A percentile compares a stretch with the other conserved stretches of the same genome.
Evolutionary conservation across 2,888 invertebrate genomes (phyloP).

Genomic region (Hemithea aestivaria): DNA sequence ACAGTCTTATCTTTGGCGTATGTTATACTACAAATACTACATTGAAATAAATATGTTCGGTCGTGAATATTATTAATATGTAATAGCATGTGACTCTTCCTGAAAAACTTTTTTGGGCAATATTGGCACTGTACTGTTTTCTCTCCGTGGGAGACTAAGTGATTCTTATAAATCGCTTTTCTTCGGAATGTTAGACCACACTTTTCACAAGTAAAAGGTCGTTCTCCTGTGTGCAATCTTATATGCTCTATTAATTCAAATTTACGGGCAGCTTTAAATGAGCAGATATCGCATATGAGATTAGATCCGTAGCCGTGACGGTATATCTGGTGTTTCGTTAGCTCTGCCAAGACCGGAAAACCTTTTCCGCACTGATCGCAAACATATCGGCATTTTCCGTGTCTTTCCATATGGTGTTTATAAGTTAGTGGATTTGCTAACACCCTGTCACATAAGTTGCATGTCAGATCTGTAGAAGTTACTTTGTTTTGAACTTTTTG

Average conservation of each 20-base stretch:
- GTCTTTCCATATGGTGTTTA: slow-evolving; percentile 60
- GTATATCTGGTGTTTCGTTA: slow-evolving; percentile 51
- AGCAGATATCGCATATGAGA: slow-evolving; percentile 52
- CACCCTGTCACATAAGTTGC: slow-evolving; percentile 49
- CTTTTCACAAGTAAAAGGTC: slow-evolving; percentile 64
- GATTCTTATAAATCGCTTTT: slow-evolving; percentile 56
- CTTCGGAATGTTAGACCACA: slow-evolving; percentile 65
- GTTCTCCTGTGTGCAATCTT: slow-evolving; percentile 59
- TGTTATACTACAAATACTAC: slow-evolving; percentile 52
- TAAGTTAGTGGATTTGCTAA: slow-evolving; percentile 49
- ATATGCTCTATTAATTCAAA: slow-evolving; percentile 56
- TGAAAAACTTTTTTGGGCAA: slow-evolving; percentile 56
- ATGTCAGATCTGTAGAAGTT: slow-evolving; percentile 32
- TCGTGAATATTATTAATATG: slow-evolving; percentile 62
- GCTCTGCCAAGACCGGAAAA: slow-evolving; percentile 41
- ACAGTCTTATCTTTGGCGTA: slow-evolving; percentile 58
- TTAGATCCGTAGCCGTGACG: slow-evolving; percentile 52
- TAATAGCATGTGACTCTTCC: slow-evolving; percentile 43
- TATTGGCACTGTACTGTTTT: slow-evolving; percentile 52
- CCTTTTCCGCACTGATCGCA: slow-evolving; percentile 66
- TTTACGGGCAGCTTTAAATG: slow-evolving; percentile 52
- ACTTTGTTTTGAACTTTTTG: neutral
- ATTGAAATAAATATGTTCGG: slow-evolving; percentile 52
- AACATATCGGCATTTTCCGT: slow-evolving; percentile 50
- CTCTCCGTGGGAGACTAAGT: slow-evolving; percentile 54